These are phyloP conservation scores for Thalassoma bifasciatum DNA, from an alignment of 2,113 vertebrate species.

Conservation along the genomic window DNA sequence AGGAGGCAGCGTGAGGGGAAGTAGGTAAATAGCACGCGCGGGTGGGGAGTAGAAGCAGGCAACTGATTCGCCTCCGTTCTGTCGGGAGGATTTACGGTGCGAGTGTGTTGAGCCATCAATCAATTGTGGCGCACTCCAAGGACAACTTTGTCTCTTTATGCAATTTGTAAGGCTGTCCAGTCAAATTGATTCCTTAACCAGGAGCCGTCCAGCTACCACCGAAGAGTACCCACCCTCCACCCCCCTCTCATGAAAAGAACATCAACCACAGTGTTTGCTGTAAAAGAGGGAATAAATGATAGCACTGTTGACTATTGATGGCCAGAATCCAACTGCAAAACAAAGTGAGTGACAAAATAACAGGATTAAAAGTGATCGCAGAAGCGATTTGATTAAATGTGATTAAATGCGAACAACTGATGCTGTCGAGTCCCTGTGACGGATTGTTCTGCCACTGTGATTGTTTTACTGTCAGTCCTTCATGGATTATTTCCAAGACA, in stretches of 20 bases:
- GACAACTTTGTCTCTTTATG: constrained; percentile 84
- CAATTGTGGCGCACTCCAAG: constrained; percentile 79
- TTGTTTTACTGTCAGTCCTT: constrained; percentile 39
- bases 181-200: constrained; percentile 86
- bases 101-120: constrained; percentile 83
- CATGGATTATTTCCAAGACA: constrained; percentile 35
- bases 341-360: constrained; percentile 68
- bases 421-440: constrained; percentile 41
- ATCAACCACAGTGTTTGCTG: constrained; percentile 68
- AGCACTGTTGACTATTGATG: constrained; percentile 46
- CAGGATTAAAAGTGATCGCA: constrained; percentile 59
- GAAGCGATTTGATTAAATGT: constrained; percentile 69
- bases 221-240: constrained; percentile 42
- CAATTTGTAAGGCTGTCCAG: constrained; percentile 85
- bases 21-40: constrained; percentile 56
- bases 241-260: constrained; percentile 64
- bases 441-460: constrained; percentile 49
- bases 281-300: constrained; percentile 75
- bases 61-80: constrained; percentile 78
- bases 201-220: constrained; percentile 67
- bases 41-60: constrained; percentile 44
- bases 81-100: constrained; percentile 82
- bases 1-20: constrained; percentile 36
- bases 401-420: constrained; percentile 63
- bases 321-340: constrained; percentile 58